Evolutionary conservation across 2,113 vertebrate species (phyloP), one percentile per base, ranked within the genome.

Genomic region (Eretmochelys imbricata): DNA sequence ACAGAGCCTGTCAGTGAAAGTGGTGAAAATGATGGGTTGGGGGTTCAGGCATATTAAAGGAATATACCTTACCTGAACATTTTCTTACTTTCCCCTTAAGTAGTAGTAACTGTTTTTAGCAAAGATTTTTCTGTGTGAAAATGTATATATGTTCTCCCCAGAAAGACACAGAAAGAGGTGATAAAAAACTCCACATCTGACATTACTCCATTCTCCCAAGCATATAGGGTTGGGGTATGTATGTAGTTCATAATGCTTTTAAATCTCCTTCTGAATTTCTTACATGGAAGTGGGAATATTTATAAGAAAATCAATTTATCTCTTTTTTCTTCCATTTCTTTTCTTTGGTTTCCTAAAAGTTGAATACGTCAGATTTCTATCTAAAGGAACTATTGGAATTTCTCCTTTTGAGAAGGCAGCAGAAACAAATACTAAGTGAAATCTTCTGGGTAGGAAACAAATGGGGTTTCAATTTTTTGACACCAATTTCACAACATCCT

Each of bases 61-160:
- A 86, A 86, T 17, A 20, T 16, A 46, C 22, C 0, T 0, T 22
- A 24, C 0, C 0, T 17, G 49, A 72, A 16, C 80, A 85, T 75
- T 79, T 72, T 42, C 90, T 95, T 62, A 57, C 13, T 46, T 90
- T 85, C 13, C 53, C 5, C 22, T 92, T 87, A 89, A 88, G 93
- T 57, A 84, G 46, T 10, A 5, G 5, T 22, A 19, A 13, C 19
- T 4, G 65, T 2, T 10, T 89, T 14, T 65, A 80, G 13, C 10
- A 83, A 19, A 6, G 25, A 22, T 38, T 72, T 69, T 29, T 96
- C 76, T 81, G 25, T 83, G 10, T 54, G 80, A 62, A 29, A 82
- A 31, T 31, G 29, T 55, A 54, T 55, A 38, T 24, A 14, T 9
- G 22, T 54, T 72, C 8, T 72, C 31, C n/a, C 2, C n/a, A 72